These are phyloP conservation scores for Sesia apiformis DNA, from an alignment of 2,888 invertebrate genomes.

Conservation along the genomic window DNA sequence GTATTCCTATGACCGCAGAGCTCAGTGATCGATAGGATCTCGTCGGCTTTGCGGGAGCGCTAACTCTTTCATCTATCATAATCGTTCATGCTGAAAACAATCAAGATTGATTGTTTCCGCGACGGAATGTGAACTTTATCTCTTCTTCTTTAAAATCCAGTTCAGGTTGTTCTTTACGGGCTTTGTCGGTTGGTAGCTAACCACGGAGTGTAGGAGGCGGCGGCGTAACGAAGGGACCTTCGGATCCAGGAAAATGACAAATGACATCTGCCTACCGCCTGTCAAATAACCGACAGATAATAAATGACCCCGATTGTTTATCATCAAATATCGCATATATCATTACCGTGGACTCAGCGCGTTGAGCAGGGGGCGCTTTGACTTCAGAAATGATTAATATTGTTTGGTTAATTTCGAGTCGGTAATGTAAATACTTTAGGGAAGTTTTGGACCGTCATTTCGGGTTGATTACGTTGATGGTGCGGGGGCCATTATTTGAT, in stretches of 20 bases:
- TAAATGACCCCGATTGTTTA: slow-evolving; percentile 79
- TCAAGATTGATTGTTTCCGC: slow-evolving; percentile 62
- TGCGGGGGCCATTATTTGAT: background rate
- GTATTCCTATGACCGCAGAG: slow-evolving; percentile 31
- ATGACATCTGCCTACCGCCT: slow-evolving; percentile 81
- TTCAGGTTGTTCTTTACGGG: slow-evolving; percentile 18
- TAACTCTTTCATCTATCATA: slow-evolving; percentile 76
- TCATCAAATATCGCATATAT: slow-evolving; percentile 76
- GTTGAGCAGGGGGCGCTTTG: slow-evolving; percentile 43
- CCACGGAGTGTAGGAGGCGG: slow-evolving; percentile 55
- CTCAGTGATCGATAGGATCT: slow-evolving; percentile 28
- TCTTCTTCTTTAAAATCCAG: slow-evolving; percentile 18
- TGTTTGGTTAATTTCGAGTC: slow-evolving; percentile 70
- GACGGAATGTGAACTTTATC: slow-evolving; percentile 27
- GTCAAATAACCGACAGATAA: slow-evolving; percentile 80
- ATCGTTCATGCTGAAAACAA: slow-evolving; percentile 75
- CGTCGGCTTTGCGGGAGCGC: slow-evolving; percentile 61
- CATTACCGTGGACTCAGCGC: slow-evolving; percentile 69
- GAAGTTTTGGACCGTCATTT: slow-evolving; percentile 57
- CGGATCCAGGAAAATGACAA: slow-evolving; percentile 78
- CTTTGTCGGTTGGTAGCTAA: slow-evolving; percentile 65
- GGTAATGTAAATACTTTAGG: slow-evolving; percentile 63
- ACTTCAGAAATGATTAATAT: slow-evolving; percentile 65
- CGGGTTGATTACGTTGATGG: slow-evolving; percentile 37
- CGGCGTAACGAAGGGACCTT: slow-evolving; percentile 72